These are phyloP conservation scores for Centropus bengalensis DNA, from an alignment of 2,113 vertebrate species.

Conservation along the genomic window DNA sequence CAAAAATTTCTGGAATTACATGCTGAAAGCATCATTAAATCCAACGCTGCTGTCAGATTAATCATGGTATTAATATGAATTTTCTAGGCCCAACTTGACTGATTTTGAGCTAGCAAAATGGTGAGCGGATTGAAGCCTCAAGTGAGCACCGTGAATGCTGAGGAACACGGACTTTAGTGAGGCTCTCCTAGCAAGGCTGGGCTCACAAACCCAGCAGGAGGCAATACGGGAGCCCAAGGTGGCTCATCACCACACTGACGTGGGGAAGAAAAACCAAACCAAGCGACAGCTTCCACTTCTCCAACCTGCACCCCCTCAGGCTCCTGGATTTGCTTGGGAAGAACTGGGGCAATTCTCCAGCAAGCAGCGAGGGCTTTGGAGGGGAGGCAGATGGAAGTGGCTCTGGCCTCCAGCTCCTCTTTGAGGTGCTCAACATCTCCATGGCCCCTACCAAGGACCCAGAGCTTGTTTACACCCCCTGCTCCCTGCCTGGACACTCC, in stretches of 20 bases:
- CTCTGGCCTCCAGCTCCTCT: neutral
- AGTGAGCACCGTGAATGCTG: too few species aligned
- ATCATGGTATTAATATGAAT: neutral
- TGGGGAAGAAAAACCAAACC: neutral
- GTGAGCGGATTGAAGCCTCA: too few species aligned
- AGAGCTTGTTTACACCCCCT: neutral
- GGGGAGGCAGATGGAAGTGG: neutral
- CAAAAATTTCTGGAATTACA: constrained; percentile 46
- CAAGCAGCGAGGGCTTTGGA: neutral
- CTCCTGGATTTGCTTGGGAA: neutral
- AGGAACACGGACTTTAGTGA: neutral
- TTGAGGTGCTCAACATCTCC: neutral
- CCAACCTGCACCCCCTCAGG: neutral
- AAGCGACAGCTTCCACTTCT: neutral
- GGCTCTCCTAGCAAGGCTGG: neutral
- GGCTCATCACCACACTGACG: neutral
- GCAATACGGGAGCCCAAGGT: neutral
- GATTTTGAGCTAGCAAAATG: neutral
- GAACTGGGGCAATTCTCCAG: neutral
- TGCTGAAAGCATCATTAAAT: neutral
- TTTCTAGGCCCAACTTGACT: neutral
- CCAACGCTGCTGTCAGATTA: constrained; percentile 32
- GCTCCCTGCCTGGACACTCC: neutral
- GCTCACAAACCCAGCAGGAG: neutral
- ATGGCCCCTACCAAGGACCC: neutral